Percentiles rank a stretch among this genome's conserved stretches.
phyloP scores from a whole-genome alignment of 2,113 vertebrate genomes.

The Cromileptes altivelis region DNA sequence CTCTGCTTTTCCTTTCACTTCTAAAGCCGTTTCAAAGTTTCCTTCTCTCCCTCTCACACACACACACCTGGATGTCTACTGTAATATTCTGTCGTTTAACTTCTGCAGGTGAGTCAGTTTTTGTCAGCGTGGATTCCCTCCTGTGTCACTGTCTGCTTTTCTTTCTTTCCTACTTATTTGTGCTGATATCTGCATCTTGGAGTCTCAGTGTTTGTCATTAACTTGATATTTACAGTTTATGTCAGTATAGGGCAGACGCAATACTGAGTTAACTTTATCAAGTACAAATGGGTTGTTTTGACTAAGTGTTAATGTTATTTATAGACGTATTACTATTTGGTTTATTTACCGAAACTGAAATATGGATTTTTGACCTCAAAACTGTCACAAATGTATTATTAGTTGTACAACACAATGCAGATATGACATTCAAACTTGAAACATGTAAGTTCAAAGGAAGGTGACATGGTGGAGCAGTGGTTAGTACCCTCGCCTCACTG shows the following conservation, averaged over 20 bases:
- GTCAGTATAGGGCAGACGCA: background rate
- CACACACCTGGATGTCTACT: constrained; percentile 23
- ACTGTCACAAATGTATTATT: background rate
- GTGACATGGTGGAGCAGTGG: too few relatives aligned
- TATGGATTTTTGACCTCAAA: too few relatives aligned
- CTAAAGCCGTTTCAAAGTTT: constrained; percentile 11
- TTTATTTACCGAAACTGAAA: too few relatives aligned
- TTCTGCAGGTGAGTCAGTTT: constrained; percentile 32
- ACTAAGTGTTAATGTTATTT: background rate
- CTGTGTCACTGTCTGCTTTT: background rate
- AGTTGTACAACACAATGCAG: background rate
- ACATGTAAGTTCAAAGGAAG: background rate
- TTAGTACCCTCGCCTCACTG: too few relatives aligned
- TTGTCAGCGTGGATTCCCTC: constrained; percentile 3
- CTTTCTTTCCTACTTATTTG: constrained; percentile 21
- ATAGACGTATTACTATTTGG: background rate
- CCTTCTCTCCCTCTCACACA: background rate
- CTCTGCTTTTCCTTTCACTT: constrained; percentile 14
- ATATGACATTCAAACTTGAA: background rate
- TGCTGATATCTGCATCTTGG: background rate
- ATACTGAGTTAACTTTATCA: background rate
- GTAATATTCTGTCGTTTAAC: constrained; percentile 32
- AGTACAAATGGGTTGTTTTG: background rate
- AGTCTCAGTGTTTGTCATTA: background rate
- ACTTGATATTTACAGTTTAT: background rate